phyloP scores from a whole-genome alignment of 2,888 invertebrate species.

The Parapristionchus giblindavisi region DNA sequence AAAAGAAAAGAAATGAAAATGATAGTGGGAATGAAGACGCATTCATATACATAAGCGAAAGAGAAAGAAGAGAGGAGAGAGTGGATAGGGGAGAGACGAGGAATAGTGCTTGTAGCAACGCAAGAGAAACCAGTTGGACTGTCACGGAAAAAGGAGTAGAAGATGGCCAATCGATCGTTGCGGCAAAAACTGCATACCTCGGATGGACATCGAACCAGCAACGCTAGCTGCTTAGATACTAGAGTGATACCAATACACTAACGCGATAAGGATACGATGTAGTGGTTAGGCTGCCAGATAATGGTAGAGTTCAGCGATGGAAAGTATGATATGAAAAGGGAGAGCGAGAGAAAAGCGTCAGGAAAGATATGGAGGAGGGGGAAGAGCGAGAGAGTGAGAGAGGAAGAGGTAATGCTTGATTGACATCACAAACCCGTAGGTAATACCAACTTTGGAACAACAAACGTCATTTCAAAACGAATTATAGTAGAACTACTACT shows the following conservation, averaged over 20 bases:
- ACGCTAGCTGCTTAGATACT: not conserved
- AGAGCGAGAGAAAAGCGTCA: not conserved
- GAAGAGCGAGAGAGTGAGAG: slow-evolving; percentile 22
- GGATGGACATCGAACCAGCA: not conserved
- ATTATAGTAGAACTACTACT: not conserved
- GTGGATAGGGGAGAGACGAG: not conserved
- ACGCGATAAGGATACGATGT: slow-evolving; percentile 19
- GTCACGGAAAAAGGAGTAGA: no score
- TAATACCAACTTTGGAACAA: not conserved
- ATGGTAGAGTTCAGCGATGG: slow-evolving; percentile 12
- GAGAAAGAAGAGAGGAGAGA: no score
- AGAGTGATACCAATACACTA: not conserved
- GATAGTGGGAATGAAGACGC: no score
- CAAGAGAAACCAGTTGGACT: not conserved
- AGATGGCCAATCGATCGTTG: no score
- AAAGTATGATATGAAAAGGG: not conserved
- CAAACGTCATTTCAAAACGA: not conserved
- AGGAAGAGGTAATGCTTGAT: not conserved
- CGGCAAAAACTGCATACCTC: not conserved
- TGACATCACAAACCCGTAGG: not conserved
- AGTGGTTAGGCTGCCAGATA: slow-evolving; percentile 9
- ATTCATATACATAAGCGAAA: no score
- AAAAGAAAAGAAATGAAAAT: no score
- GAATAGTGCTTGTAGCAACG: not conserved
- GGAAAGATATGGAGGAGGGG: not conserved